Conservation (phyloP, 2,888 invertebrate genomes). For the Drosophila colorata region DNA sequence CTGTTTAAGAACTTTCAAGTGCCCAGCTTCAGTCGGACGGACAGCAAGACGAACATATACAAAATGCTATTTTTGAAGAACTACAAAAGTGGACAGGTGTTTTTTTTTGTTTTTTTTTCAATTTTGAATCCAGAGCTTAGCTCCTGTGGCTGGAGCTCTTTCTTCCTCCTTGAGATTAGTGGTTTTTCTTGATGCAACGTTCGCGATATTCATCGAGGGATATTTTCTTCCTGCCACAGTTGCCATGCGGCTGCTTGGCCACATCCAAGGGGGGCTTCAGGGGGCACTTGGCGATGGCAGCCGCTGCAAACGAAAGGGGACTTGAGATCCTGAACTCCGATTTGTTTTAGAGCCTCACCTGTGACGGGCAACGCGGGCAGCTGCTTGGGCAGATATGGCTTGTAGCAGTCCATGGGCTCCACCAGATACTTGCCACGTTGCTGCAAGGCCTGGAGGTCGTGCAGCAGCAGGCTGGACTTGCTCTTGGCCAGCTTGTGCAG, state of each 20-base stretch:
- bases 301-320: not conserved
- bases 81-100: too few species aligned
- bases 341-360: slow-evolving; percentile 11
- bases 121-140: not conserved
- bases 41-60: too few species aligned
- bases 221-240: slow-evolving; percentile 27
- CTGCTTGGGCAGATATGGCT: slow-evolving; percentile 17
- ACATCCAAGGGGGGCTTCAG: not conserved
- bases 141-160: too few species aligned
- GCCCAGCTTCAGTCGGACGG: too few species aligned
- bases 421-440: slow-evolving; percentile 13
- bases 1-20: too few species aligned
- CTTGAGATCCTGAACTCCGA: not conserved
- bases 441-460: not conserved
- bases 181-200: slow-evolving; percentile 14
- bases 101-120: too few species aligned
- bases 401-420: slow-evolving; percentile 40
- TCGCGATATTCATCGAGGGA: slow-evolving; percentile 41
- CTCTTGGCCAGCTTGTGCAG: not conserved
- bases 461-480: not conserved
- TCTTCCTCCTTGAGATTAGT: not conserved
- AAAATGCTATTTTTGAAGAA: too few species aligned
- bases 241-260: not conserved
- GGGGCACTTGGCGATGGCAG: not conserved
- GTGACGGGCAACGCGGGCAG: not conserved